Base-by-base conservation (phyloP, 2,113 vertebrate species). In the Aviceda subcristata region DNA sequence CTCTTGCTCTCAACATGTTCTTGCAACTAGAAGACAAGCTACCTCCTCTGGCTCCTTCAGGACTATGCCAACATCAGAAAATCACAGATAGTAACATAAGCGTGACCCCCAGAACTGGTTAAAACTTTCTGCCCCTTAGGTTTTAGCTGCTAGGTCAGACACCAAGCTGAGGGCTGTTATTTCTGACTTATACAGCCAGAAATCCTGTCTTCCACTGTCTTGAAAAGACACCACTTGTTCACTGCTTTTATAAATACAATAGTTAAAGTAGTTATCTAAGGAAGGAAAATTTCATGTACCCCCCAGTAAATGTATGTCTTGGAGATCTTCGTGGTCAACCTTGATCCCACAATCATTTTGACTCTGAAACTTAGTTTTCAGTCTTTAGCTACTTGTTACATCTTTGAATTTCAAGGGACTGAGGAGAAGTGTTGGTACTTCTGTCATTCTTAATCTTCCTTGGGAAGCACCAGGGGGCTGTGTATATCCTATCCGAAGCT, bases 381-480 rank as follows among this genome's bases (percentile, higher is more conserved):
- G 7, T 78, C 51, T 74, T 85, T 13, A 59, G 26, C 26, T 79
- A 3, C 8, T 38, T 87, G 34, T 34, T 63, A 16, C 8, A 13
- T 53, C 20, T 53, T 85, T 46, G 51, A 88, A 43, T 92, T 75
- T 17, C 26, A 67, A 64, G 57, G 32, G 13, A 24, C 16, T 76
- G 64, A 62, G 45, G 34, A 64, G 32, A 12, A 50, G 5, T 26
- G 15, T 30, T 77, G n/a, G 27, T 56, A 43, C 19, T 66, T 71
- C 38, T 57, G 38, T 66, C 18, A 6, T 39, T 82, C 36, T 38
- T 85, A 36, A 30, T 41, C 27, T 82, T 79, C 11, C 14, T 27
- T 86, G 71, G 22, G 26, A 53, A 26, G 18, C 55, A 19, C 0
- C 0, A 29, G 12, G 12, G 9, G 0, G 2, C 9, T 19, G 0